Evolutionary conservation across 2,797 vertebrate species (phyloP), one percentile per base, ranked within the genome.

Genomic region (Gallinago solitaria): DNA sequence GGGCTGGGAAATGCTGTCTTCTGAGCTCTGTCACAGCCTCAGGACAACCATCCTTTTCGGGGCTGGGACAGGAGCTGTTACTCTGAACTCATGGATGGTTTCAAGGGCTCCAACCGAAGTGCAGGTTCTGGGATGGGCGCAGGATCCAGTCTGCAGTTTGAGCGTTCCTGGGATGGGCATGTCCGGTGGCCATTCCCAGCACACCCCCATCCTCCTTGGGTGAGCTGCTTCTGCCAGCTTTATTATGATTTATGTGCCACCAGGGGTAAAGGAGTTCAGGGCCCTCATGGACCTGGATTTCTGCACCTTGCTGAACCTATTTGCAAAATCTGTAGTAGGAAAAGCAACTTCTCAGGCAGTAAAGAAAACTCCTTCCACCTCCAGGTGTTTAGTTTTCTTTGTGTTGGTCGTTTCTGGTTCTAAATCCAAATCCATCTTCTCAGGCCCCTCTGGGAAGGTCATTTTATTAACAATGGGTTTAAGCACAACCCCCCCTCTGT

Each of bases 181-280:
- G 0, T 30, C 57, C 88, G 51, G 18, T 9, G 56, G 17, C 17
- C 1, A 0, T 54, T 71, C 47, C 67, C 65, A 51, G 48, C 25
- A 2, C 15, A 6, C 11, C 23, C 16, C 47, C 61, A 69, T 41
- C 14, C 21, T 50, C 45, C 75, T 54, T 3, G 1, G 9, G 5
- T 2, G 15, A 48, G 50, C 57, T 47, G n/a, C 11, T 75, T 56
- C 39, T 24, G 54, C 20, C 32, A 74, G 24, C 35, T 5, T 5
- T 37, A 0, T 9, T 12, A 25, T 28, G 54, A n/a, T 1, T 63
- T 27, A 0, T 0, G 9, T 74, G 14, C 43, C 32, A 21, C 24
- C 24, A 7, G 48, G 61, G 25, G 9, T 33, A 3, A 3, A n/a
- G 37, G 47, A 32, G 35, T 45, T 70, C 27, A 50, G 13, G 7